Evolutionary conservation across 1,140 invertebrate species (phyloP).

Genomic region (Aphidius ervi): DNA sequence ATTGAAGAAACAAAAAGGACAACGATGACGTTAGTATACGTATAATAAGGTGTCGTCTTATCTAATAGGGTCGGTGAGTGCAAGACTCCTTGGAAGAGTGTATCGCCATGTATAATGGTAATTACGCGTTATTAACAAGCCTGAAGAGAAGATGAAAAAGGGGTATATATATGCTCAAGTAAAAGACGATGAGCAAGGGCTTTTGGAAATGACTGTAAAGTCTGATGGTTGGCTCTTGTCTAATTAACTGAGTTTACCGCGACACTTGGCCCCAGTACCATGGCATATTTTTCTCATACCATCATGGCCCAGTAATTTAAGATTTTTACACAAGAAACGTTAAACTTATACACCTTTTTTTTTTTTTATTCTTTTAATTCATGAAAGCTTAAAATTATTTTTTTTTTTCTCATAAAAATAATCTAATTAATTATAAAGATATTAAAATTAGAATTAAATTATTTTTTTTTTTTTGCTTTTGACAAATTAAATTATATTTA

Average conservation of each 20-base stretch:
- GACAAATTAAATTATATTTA: too few species aligned
- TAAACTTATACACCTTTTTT: too few species aligned
- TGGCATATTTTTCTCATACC: slow-evolving; percentile 16
- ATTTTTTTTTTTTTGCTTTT: too few species aligned
- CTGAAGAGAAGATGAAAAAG: slow-evolving; percentile 26
- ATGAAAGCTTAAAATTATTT: too few species aligned
- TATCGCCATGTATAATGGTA: slow-evolving; percentile 56
- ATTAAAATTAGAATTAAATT: too few species aligned
- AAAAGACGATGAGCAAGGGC: slow-evolving; percentile 16
- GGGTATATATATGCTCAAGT: slow-evolving; percentile 28
- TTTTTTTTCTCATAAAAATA: too few species aligned
- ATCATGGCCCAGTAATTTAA: slow-evolving; percentile 43
- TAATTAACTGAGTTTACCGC: slow-evolving; percentile 57
- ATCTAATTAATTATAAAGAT: too few species aligned
- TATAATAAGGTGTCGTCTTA: slow-evolving; percentile 57
- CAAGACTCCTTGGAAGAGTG: slow-evolving; percentile 40
- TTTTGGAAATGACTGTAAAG: not conserved
- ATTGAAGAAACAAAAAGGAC: not conserved
- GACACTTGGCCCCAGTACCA: slow-evolving; percentile 52
- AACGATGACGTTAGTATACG: slow-evolving; percentile 44
- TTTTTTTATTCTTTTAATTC: too few species aligned
- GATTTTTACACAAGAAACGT: slow-evolving; percentile 44
- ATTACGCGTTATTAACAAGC: slow-evolving; percentile 57
- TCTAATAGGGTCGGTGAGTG: slow-evolving; percentile 45
- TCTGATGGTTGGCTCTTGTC: slow-evolving; percentile 54